Evolutionary conservation across 2,797 vertebrate species (phyloP).

Genomic region (Silurus aristotelis): DNA sequence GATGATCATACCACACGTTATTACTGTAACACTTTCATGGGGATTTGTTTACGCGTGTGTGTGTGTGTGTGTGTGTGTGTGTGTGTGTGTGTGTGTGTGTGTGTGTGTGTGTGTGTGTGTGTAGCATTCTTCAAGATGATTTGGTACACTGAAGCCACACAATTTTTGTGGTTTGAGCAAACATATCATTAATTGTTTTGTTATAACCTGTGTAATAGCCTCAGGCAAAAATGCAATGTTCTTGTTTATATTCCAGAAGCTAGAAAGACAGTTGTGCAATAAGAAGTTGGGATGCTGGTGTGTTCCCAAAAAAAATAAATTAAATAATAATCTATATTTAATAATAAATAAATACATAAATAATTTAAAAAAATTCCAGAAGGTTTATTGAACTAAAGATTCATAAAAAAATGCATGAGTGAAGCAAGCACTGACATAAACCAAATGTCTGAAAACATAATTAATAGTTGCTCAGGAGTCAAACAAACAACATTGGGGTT

Average conservation of each 20-base stretch:
- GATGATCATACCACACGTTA: background rate
- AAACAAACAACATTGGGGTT: constrained; percentile 36
- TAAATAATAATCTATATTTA: background rate
- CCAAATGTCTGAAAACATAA: background rate
- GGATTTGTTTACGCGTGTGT: background rate
- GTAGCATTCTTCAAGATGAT: background rate
- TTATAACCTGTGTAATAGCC: constrained; percentile 12
- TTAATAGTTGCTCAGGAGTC: constrained; percentile 38
- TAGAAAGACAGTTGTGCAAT: constrained; percentile 36
- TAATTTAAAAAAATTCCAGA: background rate
- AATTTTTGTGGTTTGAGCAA: constrained; percentile 16
- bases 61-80: too few species aligned
- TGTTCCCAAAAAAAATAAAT: background rate
- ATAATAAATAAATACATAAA: background rate
- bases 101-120: background rate
- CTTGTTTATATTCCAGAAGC: constrained; percentile 10
- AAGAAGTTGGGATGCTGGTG: background rate
- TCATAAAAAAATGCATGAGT: constrained; percentile 3
- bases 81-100: too few species aligned
- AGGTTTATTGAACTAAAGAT: constrained; percentile 45
- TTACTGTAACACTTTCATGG: background rate
- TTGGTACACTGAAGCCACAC: background rate
- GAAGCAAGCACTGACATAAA: constrained; percentile 2
- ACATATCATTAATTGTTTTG: constrained; percentile 4
- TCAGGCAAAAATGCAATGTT: constrained; percentile 22